A percentile compares a stretch with the other conserved stretches of the same genome.
Evolutionary conservation across 2,113 vertebrate species (phyloP).

Genomic region (Rhinopithecus roxellana): DNA sequence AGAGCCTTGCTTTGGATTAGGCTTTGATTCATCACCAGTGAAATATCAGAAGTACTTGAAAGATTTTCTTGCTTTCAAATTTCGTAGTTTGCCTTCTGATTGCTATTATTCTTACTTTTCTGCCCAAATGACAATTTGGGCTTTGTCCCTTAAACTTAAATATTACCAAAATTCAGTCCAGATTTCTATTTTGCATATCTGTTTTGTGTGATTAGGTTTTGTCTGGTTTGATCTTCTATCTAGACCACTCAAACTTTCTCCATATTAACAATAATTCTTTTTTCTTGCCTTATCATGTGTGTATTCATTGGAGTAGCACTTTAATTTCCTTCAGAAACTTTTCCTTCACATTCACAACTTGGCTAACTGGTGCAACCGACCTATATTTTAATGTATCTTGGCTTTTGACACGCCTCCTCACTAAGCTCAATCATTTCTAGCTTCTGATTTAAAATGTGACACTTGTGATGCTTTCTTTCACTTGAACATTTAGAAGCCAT

Average conservation of each 20-base stretch:
- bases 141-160: too few species aligned
- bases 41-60: too few species aligned
- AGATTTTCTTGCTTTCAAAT: too few species aligned
- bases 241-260: not conserved
- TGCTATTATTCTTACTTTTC: too few species aligned
- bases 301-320: not conserved
- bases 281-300: not conserved
- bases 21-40: not conserved
- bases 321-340: not conserved
- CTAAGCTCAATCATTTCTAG: not conserved
- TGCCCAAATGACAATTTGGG: too few species aligned
- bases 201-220: not conserved
- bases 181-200: too few species aligned
- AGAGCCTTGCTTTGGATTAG: not conserved
- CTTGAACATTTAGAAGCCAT: not conserved
- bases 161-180: too few species aligned
- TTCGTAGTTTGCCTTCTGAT: too few species aligned
- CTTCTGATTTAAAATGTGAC: not conserved
- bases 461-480: not conserved
- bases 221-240: not conserved
- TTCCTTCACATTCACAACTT: not conserved
- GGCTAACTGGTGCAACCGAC: not conserved
- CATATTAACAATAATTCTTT: not conserved
- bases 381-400: not conserved
- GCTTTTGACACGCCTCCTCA: not conserved